These are phyloP conservation scores for Scopus umbretta DNA, from an alignment of 2,113 vertebrate species.

Conservation along the genomic window DNA sequence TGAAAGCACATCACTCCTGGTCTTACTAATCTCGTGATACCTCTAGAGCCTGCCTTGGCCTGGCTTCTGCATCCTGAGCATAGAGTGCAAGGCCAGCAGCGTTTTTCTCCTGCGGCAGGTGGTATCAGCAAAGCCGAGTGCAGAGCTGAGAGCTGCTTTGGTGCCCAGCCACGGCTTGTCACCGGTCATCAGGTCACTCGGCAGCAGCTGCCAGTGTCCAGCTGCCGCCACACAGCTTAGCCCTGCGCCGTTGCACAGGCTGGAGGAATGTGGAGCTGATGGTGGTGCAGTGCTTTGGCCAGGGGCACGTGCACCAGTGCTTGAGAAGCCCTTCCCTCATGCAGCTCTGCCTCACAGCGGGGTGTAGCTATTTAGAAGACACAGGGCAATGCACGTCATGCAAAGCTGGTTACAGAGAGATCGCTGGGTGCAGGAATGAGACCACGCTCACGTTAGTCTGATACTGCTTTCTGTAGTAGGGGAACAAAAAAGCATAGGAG, in stretches of 20 bases:
- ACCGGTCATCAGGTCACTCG: accelerated
- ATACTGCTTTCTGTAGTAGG: neutral
- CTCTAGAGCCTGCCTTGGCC: neutral
- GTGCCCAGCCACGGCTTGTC: neutral
- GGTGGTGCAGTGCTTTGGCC: neutral
- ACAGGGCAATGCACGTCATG: accelerated
- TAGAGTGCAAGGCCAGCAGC: neutral
- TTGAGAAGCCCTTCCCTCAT: neutral
- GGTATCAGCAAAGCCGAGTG: neutral
- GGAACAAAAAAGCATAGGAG: neutral
- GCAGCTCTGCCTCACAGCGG: neutral
- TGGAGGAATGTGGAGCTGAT: neutral
- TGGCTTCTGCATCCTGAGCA: neutral
- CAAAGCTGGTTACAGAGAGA: neutral
- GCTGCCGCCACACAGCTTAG: neutral
- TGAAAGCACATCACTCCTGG: neutral
- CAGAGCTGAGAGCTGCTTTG: neutral
- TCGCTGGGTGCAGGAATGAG: neutral
- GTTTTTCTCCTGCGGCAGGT: neutral
- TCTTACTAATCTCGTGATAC: neutral
- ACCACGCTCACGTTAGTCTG: neutral
- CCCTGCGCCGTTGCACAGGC: accelerated
- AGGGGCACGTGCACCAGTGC: neutral
- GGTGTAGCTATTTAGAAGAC: neutral
- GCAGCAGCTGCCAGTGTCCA: neutral